A percentile compares a stretch with the other conserved stretches of the same genome.
Evolutionary conservation across 2,113 vertebrate genomes (phyloP).

Genomic region (Clarias gariepinus): DNA sequence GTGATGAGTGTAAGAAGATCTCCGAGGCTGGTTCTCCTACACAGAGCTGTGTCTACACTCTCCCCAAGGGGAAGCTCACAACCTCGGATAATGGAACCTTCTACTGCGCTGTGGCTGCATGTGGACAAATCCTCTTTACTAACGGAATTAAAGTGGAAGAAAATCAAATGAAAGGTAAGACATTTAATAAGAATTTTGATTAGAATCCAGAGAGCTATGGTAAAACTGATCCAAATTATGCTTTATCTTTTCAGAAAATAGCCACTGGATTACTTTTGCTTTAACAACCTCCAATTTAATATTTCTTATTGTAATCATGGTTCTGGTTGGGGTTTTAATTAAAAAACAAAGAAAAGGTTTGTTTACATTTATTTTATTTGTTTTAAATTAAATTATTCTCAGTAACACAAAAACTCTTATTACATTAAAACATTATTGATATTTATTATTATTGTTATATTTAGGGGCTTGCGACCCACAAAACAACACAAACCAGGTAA

Average conservation of each 20-base stretch:
- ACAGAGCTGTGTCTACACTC: conserved; percentile 43
- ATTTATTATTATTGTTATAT: conserved; percentile 4
- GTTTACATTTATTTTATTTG: neutral
- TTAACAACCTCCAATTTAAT: too few species aligned
- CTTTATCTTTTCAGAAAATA: too few species aligned
- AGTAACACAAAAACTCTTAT: neutral
- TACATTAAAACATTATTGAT: neutral
- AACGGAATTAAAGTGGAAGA: neutral
- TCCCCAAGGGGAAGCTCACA: conserved; percentile 34
- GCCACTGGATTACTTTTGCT: too few species aligned
- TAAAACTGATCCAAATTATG: too few species aligned
- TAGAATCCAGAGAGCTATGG: too few species aligned
- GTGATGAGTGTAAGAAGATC: conserved; percentile 11
- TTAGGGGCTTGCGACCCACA: neutral
- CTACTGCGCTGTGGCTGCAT: conserved; percentile 33
- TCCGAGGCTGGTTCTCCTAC: neutral
- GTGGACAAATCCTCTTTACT: conserved; percentile 14
- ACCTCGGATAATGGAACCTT: conserved; percentile 3
- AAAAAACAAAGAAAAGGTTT: too few species aligned
- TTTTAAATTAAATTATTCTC: neutral
- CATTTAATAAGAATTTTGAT: too few species aligned
- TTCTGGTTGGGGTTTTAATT: too few species aligned
- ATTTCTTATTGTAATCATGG: too few species aligned
- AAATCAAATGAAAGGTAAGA: neutral
- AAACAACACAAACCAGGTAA: neutral